A percentile compares a stretch with the other conserved stretches of the same genome.
phyloP scores from a whole-genome alignment of 2,797 vertebrate species.

The Diglossa cyanea region DNA sequence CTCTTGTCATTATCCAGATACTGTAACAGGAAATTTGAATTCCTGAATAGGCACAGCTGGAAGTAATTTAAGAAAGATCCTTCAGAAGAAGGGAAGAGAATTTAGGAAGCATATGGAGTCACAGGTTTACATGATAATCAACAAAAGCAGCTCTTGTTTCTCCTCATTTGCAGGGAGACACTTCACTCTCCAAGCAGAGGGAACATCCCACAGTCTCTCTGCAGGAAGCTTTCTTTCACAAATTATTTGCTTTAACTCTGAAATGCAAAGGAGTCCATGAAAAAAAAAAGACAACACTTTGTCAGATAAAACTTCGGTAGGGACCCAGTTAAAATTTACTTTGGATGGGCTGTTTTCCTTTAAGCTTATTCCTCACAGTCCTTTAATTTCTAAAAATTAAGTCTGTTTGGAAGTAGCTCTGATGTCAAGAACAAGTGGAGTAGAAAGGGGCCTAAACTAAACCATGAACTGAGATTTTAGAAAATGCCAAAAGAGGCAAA shows the following conservation, averaged over 20 bases:
- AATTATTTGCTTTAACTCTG: conserved; percentile 10
- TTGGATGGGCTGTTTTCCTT: background rate
- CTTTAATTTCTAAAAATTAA: background rate
- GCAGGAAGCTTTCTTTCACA: conserved; percentile 36
- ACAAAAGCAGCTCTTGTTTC: conserved; percentile 57
- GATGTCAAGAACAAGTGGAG: background rate
- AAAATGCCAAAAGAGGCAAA: background rate
- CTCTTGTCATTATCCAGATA: conserved; percentile 33
- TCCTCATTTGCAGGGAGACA: conserved; percentile 17
- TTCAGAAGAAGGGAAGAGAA: conserved; percentile 16
- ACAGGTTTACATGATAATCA: conserved; percentile 71
- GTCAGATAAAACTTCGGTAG: background rate
- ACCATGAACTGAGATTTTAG: background rate
- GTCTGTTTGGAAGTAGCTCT: background rate
- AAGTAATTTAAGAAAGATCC: conserved; percentile 35
- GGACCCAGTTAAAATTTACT: background rate
- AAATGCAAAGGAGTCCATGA: background rate
- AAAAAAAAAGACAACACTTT: background rate
- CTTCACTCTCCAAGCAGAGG: conserved; percentile 12
- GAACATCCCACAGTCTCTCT: conserved; percentile 38
- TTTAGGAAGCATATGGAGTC: conserved; percentile 45
- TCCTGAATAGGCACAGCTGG: conserved; percentile 44
- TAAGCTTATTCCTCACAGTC: background rate
- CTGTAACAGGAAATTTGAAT: conserved; percentile 53
- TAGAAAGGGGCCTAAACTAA: background rate